Base-by-base conservation (phyloP, 64 coral and sea anemone genomes). In the Cladopsammia gracilis region DNA sequence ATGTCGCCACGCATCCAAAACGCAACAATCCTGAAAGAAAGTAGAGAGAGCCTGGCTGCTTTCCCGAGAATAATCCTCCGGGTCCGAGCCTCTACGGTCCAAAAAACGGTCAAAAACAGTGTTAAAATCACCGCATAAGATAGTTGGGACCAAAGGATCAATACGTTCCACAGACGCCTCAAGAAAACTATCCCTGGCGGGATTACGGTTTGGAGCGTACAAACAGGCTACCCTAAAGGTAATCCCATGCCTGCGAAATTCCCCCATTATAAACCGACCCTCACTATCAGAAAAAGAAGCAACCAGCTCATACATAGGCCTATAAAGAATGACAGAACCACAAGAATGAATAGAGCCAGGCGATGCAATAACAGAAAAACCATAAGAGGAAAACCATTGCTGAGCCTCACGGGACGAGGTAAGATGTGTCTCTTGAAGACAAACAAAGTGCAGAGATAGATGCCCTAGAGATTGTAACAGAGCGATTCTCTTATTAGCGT, bases 191-290 rank as follows among this genome's bases (percentile, higher is more conserved):
- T 54, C 61, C 0, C 73, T 19, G 0, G 65, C 70, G 4, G 46
- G 23, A 57, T 73, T 86, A 3, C 18, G 70, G 15, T 95, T 95
- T 8, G 70, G 70, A 0, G 87, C 87, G 49, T 89, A 95, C 51
- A 53, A 10, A 53, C 4, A 70, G 0, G 23, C 66, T 0, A 70
- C 66, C 4, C 66, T 9, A 70, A 70, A 70, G 0, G 20, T 10
- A 25, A 7, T 25, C 0, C 7, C 66, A 70, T 6, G 4, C 5
- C 25, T n/a, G 6, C 44, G 16, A 47, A 73, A 73, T 5, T 46
- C n/a, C 0, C 9, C 26, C 71, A 46, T 2, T 0, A 73, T 13
- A 73, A 46, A 73, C 0, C 70, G 9, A 4, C 70, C 70, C 34
- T 16, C 3, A 11, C 5, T 5, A 18, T 73, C 70, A 11, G 4